phyloP scores from a whole-genome alignment of 2,888 invertebrate genomes.

The Oligia strigilis region DNA sequence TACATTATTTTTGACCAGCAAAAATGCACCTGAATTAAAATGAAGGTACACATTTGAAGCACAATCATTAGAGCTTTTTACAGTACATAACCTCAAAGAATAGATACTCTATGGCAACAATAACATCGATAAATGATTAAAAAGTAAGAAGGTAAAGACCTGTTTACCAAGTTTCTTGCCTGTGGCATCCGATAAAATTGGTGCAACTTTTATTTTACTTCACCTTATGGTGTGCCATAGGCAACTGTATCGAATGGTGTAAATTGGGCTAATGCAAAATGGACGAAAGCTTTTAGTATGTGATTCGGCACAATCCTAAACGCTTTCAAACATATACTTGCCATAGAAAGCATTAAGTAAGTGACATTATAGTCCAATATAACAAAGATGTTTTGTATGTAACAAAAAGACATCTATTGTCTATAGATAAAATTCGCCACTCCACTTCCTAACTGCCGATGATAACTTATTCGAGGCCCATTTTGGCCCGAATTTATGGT shows the following conservation, averaged over 20 bases:
- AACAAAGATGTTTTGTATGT: slow-evolving; percentile 69
- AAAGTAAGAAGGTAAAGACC: background rate
- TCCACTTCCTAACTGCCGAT: slow-evolving; percentile 83
- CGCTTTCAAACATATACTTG: slow-evolving; percentile 1
- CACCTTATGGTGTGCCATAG: background rate
- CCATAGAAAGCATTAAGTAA: slow-evolving; percentile 34
- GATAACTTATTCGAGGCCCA: slow-evolving; percentile 86
- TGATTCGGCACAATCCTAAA: slow-evolving; percentile 7
- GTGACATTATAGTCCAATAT: slow-evolving; percentile 55
- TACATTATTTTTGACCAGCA: background rate
- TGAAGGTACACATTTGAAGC: no score
- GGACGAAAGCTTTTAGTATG: background rate
- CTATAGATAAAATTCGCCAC: slow-evolving; percentile 81
- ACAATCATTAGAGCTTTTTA: background rate
- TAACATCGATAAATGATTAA: background rate
- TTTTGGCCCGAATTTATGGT: slow-evolving; percentile 84
- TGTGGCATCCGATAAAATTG: background rate
- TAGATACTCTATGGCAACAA: background rate
- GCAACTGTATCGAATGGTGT: background rate
- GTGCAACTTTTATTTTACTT: background rate
- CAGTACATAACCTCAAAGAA: background rate
- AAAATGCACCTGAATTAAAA: background rate
- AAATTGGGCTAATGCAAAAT: background rate
- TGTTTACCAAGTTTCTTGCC: background rate
- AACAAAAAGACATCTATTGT: slow-evolving; percentile 74